Base-by-base conservation (phyloP, 2,797 vertebrate genomes). In the Eidolon dupreanum region DNA sequence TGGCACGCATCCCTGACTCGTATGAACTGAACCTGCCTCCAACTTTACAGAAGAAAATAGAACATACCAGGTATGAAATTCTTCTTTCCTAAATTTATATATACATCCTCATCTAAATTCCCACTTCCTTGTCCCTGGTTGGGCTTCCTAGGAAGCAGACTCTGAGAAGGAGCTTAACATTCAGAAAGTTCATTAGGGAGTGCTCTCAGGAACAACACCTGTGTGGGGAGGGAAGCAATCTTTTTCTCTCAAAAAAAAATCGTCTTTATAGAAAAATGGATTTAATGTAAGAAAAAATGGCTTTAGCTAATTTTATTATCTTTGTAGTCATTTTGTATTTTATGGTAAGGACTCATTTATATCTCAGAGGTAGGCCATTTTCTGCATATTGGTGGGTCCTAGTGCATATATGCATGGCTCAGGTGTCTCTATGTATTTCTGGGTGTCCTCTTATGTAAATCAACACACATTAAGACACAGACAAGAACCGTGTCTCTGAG, bases 361-460 rank as follows among this genome's bases (percentile, higher is more conserved):
- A n/a, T 51, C 53, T 61, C 6, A 70, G 2, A 68, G 28, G 16
- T 12, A 17, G 41, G 38, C 24, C 17, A 8, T 26, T 16, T 70
- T 88, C 26, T 83, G 20, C 31, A 46, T 2, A 41, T 0, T 43
- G 33, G 22, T 61, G 31, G 61, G 46, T 33, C 53, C 24, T 33
- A 1, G 59, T 0, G 4, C 2, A 6, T 3, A 28, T 2, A 26
- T 6, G 46, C 2, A 28, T 0, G 17, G 16, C 31, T 61, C n/a
- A 6, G 26, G 0, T 31, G n/a, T 70, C 11, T 68, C 8, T n/a
- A 8, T 41, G 36, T 13, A 66, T 33, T 43, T 85, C 53, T 59
- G 22, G 41, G 13, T 65, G 17, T 70, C 28, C 43, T 31, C 22
- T 7, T 6, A 11, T 13, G 19, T 6, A 88, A 84, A 77, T 36